A percentile compares a stretch with the other conserved stretches of the same genome.
Evolutionary conservation across 2,888 invertebrate species (phyloP).

Genomic region (Mythimna vitellina): DNA sequence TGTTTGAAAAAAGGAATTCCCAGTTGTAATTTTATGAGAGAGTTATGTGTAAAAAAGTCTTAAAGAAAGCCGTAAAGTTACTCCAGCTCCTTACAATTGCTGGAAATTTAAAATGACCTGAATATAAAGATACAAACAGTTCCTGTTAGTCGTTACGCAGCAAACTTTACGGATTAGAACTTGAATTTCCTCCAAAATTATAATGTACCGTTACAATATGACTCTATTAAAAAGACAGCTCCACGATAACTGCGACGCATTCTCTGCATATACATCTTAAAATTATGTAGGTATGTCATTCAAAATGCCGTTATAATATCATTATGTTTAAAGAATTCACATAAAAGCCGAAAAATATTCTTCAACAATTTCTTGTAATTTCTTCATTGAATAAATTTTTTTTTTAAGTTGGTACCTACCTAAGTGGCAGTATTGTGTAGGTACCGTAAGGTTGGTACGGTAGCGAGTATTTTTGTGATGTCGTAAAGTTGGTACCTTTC

Average conservation of each 20-base stretch:
- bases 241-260: constrained; percentile 52
- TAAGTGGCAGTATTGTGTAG: constrained; percentile 41
- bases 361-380: constrained; percentile 52
- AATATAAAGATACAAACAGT: constrained; percentile 17
- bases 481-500: constrained; percentile 75
- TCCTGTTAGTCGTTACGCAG: constrained; percentile 31
- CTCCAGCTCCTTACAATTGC: not conserved
- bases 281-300: constrained; percentile 67
- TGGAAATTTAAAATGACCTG: constrained; percentile 18
- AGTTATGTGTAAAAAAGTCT: not conserved
- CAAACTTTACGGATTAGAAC: constrained; percentile 36
- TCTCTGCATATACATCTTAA: constrained; percentile 62
- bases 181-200: constrained; percentile 54
- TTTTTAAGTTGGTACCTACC: constrained; percentile 31
- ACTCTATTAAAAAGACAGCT: constrained; percentile 62
- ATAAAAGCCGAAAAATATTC: constrained; percentile 54
- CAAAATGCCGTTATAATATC: constrained; percentile 60
- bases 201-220: constrained; percentile 59
- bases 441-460: constrained; percentile 64
- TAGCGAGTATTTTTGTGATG: constrained; percentile 77
- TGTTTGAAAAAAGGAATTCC: not conserved
- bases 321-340: constrained; percentile 61
- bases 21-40: not conserved
- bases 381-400: constrained; percentile 49
- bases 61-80: constrained; percentile 4